Evolutionary conservation across 2,113 vertebrate genomes (phyloP).

Genomic region (Calonectris borealis): DNA sequence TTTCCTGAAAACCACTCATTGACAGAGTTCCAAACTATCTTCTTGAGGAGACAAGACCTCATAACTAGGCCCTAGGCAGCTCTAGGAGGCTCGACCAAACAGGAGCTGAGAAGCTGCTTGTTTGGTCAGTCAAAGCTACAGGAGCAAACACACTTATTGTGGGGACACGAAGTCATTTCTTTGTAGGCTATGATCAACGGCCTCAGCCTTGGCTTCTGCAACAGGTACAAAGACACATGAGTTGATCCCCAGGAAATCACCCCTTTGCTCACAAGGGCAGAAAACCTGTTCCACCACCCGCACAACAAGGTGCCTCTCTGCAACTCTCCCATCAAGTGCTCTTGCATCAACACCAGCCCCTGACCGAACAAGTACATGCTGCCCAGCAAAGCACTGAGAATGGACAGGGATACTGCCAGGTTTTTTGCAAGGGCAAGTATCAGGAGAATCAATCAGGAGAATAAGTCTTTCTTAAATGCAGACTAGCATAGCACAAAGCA

Average conservation of each 20-base stretch:
- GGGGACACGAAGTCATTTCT: background rate
- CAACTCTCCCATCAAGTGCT: background rate
- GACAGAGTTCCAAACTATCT: background rate
- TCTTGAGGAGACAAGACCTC: background rate
- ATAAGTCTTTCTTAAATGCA: background rate
- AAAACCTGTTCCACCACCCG: background rate
- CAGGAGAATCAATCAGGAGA: background rate
- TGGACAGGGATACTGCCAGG: background rate
- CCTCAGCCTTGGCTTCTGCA: background rate
- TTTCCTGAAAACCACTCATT: background rate
- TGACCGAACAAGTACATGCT: background rate
- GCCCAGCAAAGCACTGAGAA: background rate
- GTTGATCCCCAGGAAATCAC: background rate
- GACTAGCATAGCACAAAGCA: background rate
- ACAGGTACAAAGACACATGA: background rate
- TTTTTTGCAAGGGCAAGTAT: background rate
- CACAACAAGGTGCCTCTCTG: background rate
- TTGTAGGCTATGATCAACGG: background rate
- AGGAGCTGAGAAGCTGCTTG: background rate
- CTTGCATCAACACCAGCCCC: background rate
- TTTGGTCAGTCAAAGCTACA: background rate
- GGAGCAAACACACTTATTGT: background rate
- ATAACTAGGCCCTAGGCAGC: background rate
- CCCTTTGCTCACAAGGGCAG: background rate
- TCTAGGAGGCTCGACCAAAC: background rate